These are phyloP conservation scores for Drosophila imparisetae DNA, from an alignment of 2,888 invertebrate genomes.

Conservation along the genomic window DNA sequence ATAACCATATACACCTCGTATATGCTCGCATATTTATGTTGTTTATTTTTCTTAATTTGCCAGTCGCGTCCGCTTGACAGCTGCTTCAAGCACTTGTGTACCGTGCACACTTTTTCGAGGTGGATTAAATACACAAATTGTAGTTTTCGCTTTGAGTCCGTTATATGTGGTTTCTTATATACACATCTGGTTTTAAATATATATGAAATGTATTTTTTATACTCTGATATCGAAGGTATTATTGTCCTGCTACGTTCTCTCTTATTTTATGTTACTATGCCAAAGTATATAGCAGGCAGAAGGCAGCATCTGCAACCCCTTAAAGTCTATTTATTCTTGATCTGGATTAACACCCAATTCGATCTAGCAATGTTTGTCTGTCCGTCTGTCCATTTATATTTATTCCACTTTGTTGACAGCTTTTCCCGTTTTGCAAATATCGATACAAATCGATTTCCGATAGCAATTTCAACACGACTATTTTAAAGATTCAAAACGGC, in stretches of 20 bases:
- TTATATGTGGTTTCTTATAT: not conserved
- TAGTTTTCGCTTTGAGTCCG: not conserved
- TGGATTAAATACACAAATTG: not conserved
- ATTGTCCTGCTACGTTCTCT: not conserved
- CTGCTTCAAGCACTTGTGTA: slow-evolving; percentile 8
- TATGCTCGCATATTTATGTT: slow-evolving; percentile 17
- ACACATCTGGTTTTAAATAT: not conserved
- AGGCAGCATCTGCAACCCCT: not conserved
- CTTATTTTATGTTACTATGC: not conserved
- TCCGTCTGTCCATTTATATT: not conserved
- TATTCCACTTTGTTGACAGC: not conserved
- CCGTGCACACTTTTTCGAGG: not conserved
- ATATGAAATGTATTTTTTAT: too few relatives aligned
- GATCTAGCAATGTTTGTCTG: not conserved
- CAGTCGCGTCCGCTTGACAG: slow-evolving; percentile 17
- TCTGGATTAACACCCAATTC: not conserved
- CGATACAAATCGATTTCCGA: too few relatives aligned
- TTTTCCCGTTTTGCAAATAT: too few relatives aligned
- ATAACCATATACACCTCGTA: slow-evolving; percentile 14
- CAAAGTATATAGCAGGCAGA: not conserved
- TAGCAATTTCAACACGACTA: too few relatives aligned
- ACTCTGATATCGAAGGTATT: too few relatives aligned
- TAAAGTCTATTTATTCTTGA: not conserved
- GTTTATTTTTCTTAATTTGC: slow-evolving; percentile 23
- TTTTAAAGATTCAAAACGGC: too few relatives aligned